Conservation (phyloP, 92 coral and sea anemone genomes). For the Palythoa grandiflora region DNA sequence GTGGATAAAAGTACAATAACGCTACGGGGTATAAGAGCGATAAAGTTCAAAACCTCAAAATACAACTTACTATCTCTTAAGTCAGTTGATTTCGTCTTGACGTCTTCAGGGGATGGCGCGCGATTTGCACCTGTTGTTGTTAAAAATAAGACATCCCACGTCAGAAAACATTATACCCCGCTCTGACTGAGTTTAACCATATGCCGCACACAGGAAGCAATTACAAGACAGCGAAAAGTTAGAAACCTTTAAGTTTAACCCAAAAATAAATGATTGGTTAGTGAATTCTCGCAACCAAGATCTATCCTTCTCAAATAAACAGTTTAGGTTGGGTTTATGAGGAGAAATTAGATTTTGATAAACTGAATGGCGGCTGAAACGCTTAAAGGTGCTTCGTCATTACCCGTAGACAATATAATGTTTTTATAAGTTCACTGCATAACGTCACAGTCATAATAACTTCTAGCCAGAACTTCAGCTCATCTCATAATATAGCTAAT, state of each 20-base stretch:
- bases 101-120: constrained; percentile 34
- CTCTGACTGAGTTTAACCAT: background rate
- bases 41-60: background rate
- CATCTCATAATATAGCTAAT: background rate
- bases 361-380: background rate
- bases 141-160: background rate
- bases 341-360: background rate
- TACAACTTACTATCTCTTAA: constrained; percentile 7
- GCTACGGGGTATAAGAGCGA: background rate
- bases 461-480: background rate
- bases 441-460: background rate
- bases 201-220: background rate
- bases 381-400: background rate
- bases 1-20: too few relatives aligned
- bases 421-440: background rate
- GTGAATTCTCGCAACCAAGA: background rate
- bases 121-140: constrained; percentile 30
- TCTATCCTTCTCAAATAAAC: background rate
- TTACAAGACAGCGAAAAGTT: background rate
- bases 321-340: background rate
- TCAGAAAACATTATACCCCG: background rate
- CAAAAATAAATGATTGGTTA: background rate
- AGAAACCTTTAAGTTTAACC: background rate
- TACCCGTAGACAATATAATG: background rate
- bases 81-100: constrained; percentile 23